Conservation (phyloP, 2,113 vertebrate species). For the Dinomys branickii region DNA sequence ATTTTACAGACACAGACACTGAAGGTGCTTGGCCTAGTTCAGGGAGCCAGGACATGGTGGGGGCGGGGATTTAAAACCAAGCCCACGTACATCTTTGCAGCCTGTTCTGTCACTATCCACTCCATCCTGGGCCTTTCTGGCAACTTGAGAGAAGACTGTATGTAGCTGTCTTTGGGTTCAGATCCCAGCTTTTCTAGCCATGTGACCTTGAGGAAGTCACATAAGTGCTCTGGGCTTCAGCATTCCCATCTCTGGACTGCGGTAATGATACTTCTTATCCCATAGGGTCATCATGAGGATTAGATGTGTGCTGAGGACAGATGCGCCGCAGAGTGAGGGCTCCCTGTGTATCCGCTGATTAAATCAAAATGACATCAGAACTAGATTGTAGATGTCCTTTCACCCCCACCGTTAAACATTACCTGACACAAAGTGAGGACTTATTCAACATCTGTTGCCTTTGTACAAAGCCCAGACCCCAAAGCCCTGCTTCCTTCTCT, state of each 20-base stretch:
- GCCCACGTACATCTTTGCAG: background rate
- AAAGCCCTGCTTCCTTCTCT: background rate
- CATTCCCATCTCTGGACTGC: background rate
- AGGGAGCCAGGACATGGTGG: fast-evolving
- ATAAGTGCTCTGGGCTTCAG: background rate
- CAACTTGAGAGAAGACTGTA: background rate
- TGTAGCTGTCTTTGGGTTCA: background rate
- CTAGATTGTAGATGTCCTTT: too few species aligned
- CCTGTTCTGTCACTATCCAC: fast-evolving
- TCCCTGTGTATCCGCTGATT: fast-evolving
- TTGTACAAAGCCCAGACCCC: background rate
- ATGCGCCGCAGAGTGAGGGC: background rate
- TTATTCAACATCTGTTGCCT: background rate
- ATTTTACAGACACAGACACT: background rate
- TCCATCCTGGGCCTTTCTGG: fast-evolving
- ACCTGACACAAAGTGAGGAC: background rate
- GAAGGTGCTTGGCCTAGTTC: background rate
- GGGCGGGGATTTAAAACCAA: background rate
- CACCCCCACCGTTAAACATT: background rate
- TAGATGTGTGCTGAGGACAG: background rate
- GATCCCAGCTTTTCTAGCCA: background rate
- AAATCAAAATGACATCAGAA: background rate
- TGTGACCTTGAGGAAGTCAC: background rate
- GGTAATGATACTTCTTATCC: background rate
- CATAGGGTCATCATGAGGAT: fast-evolving